phyloP scores from a whole-genome alignment of 92 coral and sea anemone genomes.

The Porites cylindrica region DNA sequence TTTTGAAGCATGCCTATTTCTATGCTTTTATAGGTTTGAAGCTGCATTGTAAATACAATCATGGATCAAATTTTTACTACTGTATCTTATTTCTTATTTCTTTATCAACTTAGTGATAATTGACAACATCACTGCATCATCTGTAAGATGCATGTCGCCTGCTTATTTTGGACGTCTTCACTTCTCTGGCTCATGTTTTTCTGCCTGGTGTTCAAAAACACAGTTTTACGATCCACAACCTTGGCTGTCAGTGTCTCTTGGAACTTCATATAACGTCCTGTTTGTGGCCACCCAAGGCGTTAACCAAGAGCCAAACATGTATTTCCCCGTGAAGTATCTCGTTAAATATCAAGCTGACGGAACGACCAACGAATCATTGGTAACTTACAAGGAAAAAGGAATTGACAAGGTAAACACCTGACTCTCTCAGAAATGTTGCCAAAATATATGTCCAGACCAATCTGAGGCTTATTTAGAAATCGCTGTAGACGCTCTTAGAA shows the following conservation, averaged over 20 bases:
- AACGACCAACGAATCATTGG: not conserved
- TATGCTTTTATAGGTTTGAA: no score
- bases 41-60: no score
- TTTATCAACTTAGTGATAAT: not conserved
- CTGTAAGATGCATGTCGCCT: slow-evolving; percentile 31
- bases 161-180: slow-evolving; percentile 23
- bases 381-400: slow-evolving; percentile 25
- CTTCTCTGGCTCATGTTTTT: slow-evolving; percentile 5
- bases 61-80: not conserved
- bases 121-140: slow-evolving; percentile 12
- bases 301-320: not conserved
- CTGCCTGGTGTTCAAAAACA: slow-evolving; percentile 33
- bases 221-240: slow-evolving; percentile 1
- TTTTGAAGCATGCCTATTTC: no score
- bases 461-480: no score
- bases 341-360: not conserved
- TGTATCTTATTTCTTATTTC: not conserved
- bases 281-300: slow-evolving; percentile 40
- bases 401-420: not conserved
- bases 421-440: no score
- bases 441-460: no score
- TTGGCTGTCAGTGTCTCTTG: slow-evolving; percentile 10
- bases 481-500: no score
- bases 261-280: not conserved
- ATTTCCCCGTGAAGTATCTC: not conserved